A percentile compares a stretch with the other conserved stretches of the same genome.
Conservation (phyloP, 2,113 vertebrate genomes). For the Psittacus erithacus region DNA sequence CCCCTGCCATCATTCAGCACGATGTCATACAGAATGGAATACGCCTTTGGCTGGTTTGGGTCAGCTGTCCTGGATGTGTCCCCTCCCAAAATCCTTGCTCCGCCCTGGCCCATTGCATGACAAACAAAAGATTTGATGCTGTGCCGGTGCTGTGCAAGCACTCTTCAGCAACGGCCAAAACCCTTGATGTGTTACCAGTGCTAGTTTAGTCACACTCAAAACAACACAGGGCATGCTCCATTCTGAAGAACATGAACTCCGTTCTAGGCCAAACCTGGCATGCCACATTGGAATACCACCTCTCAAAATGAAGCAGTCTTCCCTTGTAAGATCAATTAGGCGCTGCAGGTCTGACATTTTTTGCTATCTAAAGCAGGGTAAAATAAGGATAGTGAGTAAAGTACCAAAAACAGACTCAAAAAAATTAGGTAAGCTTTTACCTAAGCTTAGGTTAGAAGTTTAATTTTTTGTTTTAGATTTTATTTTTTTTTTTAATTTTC, state of each 20-base stretch:
- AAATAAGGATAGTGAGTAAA: background rate
- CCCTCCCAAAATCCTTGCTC: background rate
- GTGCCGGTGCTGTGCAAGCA: background rate
- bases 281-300: background rate
- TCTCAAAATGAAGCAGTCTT: background rate
- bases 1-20: background rate
- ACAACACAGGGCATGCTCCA: background rate
- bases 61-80: background rate
- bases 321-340: background rate
- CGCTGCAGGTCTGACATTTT: background rate
- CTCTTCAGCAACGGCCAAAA: background rate
- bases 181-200: background rate
- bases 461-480: background rate
- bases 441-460: background rate
- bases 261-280: background rate
- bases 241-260: background rate
- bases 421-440: background rate
- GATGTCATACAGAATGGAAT: background rate
- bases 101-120: background rate
- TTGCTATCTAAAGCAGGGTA: background rate
- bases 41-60: rapidly evolving
- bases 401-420: background rate
- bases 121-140: background rate
- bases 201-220: background rate
- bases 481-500: background rate